phyloP scores from a whole-genome alignment of 1,140 invertebrate genomes.

The Drusus annulatus region DNA sequence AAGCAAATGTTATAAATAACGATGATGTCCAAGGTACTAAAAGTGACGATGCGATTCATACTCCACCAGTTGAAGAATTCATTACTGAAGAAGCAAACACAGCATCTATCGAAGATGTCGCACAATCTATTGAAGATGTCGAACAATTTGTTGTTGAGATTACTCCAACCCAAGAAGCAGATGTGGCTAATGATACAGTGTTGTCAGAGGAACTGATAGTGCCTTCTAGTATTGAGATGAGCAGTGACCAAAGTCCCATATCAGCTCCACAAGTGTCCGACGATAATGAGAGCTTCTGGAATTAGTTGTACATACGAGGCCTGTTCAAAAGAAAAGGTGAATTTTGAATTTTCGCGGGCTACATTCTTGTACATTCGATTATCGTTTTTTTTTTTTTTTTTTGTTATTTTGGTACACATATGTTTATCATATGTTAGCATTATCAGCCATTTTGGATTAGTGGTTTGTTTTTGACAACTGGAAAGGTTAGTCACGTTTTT shows the following conservation, averaged over 20 bases:
- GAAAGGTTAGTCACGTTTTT: no score
- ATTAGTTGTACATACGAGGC: constrained; percentile 19
- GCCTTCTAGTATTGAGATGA: constrained; percentile 49
- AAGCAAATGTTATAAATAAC: background rate
- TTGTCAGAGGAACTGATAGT: constrained; percentile 44
- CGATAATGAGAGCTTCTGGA: constrained; percentile 56
- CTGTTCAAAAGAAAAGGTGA: no score
- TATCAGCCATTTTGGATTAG: no score
- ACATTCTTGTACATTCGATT: no score
- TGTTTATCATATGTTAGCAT: no score
- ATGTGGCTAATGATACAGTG: constrained; percentile 17
- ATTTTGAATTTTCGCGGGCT: no score
- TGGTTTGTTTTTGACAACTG: no score
- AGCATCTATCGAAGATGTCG: background rate
- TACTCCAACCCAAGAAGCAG: background rate
- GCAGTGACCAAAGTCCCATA: constrained; percentile 42
- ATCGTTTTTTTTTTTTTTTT: no score
- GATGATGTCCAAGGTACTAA: background rate
- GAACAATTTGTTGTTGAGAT: background rate
- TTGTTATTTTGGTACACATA: no score
- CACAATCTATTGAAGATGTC: background rate
- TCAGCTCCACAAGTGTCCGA: constrained; percentile 52
- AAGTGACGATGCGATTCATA: background rate
- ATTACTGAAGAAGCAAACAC: background rate
- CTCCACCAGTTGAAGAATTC: background rate